phyloP scores from a whole-genome alignment of 2,888 invertebrate species.

The Mimas tiliae region DNA sequence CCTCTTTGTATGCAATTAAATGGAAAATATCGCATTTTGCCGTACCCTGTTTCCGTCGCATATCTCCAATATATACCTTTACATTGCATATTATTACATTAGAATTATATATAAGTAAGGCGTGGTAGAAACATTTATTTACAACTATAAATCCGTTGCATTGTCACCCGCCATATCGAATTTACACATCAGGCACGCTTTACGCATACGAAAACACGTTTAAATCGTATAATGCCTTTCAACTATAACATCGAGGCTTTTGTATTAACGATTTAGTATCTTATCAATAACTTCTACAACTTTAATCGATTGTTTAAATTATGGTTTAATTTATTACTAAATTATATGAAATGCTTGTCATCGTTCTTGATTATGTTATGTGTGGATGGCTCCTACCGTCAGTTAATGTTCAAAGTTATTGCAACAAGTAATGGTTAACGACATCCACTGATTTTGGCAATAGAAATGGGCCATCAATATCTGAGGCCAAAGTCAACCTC shows the following conservation, averaged over 20 bases:
- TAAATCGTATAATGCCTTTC: constrained; percentile 61
- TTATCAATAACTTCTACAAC: neutral
- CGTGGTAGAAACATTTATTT: constrained; percentile 39
- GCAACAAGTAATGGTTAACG: too few species aligned
- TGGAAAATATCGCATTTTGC: too few species aligned
- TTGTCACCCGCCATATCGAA: constrained; percentile 45
- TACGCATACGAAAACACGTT: constrained; percentile 64
- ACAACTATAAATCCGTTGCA: constrained; percentile 50
- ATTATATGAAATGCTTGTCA: neutral
- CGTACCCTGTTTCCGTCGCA: too few species aligned
- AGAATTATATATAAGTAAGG: neutral
- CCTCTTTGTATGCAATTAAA: too few species aligned
- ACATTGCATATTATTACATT: too few species aligned
- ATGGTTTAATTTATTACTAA: neutral
- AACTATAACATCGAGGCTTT: constrained; percentile 32
- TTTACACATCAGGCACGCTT: constrained; percentile 59
- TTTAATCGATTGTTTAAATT: neutral
- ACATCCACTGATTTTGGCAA: too few species aligned
- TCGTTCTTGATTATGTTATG: neutral
- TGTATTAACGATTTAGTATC: neutral
- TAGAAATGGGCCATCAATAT: too few species aligned
- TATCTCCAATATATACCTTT: too few species aligned
- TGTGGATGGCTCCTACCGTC: too few species aligned
- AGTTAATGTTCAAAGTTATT: too few species aligned
- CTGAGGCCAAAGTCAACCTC: too few species aligned